phyloP scores from a whole-genome alignment of 2,113 vertebrate genomes.

The Upupa epops region DNA sequence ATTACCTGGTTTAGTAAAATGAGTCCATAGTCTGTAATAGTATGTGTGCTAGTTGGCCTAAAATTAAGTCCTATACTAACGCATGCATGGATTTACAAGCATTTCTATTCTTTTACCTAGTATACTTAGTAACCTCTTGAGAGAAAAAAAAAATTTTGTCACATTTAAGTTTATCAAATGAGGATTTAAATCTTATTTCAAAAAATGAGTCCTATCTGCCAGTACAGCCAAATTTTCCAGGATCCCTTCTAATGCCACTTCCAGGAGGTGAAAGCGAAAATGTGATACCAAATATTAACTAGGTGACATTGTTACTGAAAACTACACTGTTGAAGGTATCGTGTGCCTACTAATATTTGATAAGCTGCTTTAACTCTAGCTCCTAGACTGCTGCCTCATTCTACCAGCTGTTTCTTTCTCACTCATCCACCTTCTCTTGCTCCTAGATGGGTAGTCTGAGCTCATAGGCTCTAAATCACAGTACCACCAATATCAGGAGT shows the following conservation, averaged over 20 bases:
- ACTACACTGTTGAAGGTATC: background rate
- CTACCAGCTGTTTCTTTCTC: background rate
- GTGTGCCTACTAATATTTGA: background rate
- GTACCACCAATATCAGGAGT: background rate
- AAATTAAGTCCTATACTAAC: slow-evolving; percentile 10
- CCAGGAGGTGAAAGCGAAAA: slow-evolving; percentile 8
- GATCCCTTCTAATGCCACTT: background rate
- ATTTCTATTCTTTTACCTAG: background rate
- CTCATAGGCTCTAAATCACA: background rate
- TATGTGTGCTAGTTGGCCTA: background rate
- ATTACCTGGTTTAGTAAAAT: background rate
- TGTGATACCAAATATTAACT: background rate
- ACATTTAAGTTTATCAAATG: background rate
- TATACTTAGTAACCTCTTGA: slow-evolving; percentile 8
- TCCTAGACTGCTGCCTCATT: background rate
- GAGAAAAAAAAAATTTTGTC: background rate
- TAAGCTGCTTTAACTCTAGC: background rate
- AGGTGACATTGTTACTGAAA: background rate
- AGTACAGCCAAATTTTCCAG: background rate
- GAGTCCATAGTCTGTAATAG: background rate
- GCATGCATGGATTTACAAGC: background rate
- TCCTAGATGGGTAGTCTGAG: background rate
- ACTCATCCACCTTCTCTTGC: background rate
- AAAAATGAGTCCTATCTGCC: background rate
- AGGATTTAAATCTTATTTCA: slow-evolving; percentile 18